These are phyloP conservation scores for Chiloscyllium punctatum DNA, from an alignment of 2,797 vertebrate species.

Conservation along the genomic window DNA sequence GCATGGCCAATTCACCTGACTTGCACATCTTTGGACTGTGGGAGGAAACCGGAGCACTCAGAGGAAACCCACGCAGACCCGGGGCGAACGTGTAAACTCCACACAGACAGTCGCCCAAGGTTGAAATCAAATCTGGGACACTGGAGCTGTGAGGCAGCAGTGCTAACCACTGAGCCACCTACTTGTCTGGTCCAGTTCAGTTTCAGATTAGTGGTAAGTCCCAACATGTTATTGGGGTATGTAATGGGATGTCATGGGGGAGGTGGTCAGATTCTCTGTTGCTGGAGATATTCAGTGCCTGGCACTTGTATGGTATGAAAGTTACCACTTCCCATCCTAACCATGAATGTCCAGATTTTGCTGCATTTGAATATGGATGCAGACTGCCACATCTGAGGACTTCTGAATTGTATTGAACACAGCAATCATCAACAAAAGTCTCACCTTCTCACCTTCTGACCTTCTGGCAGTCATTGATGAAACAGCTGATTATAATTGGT, in stretches of 20 bases:
- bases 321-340: neutral
- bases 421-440: neutral
- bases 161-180: neutral
- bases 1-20: too few relatives aligned
- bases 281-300: neutral
- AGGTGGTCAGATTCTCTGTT: neutral
- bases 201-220: neutral
- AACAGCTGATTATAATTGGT: neutral
- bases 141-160: too few relatives aligned
- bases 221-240: neutral
- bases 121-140: too few relatives aligned
- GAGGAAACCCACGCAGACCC: too few relatives aligned
- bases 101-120: too few relatives aligned
- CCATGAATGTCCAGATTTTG: neutral
- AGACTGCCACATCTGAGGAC: neutral
- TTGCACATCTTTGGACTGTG: too few relatives aligned
- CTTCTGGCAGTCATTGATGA: neutral
- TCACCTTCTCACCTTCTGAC: too few relatives aligned
- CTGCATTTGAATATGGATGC: neutral
- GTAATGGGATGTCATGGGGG: neutral
- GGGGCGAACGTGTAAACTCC: too few relatives aligned
- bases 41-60: too few relatives aligned
- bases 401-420: neutral
- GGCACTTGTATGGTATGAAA: neutral
- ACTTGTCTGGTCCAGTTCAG: neutral